Base-by-base conservation (phyloP, 2,113 vertebrate genomes). In the Haemorhous mexicanus region DNA sequence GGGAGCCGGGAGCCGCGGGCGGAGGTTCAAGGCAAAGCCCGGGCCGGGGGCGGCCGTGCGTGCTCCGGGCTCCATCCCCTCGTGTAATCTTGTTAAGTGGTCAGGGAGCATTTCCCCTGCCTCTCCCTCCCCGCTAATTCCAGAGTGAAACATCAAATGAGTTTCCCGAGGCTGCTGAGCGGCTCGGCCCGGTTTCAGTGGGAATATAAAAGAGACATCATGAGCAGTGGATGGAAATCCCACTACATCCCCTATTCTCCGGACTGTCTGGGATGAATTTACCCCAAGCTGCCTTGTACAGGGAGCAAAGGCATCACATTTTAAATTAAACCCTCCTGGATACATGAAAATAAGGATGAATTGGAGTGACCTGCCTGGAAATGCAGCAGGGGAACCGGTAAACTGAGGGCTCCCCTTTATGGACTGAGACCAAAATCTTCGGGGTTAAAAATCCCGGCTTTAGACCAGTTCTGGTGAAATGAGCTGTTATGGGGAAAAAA, bases 71-170 rank as follows among this genome's bases (percentile, higher is more conserved):
- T 70, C 55, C 75, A 5, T 62, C 95, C 94, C 84, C 2, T 95
- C 88, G 20, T 97, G 97, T 98, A 98, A 98, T 98, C 98, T 94
- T 28, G 97, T 98, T 98, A 98, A 98, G 98, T 64, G 97, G 63
- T 95, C 95, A 86, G 64, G 67, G 95, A 91, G 89, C 77, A 8
- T 78, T 96, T 66, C 89, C 89, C 47, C 43, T 3, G 26, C 63
- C 43, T 90, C 85, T 55, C 79, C 79, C 82, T 72, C 85, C 79
- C 68, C 52, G 89, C 58, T 88, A 70, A 95, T 96, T 84, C 95
- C 97, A 21, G 44, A 95, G 61, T 56, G 76, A 95, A 94, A 97
- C 94, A 56, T 89, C 97, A 95, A 93, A 89, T 84, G 67, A 73
- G 8, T 26, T 58, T 86, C 69, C 70, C 28, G 7, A 69, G 59